Conservation (phyloP, 2,888 invertebrate species). For the Clusia tigrina region DNA sequence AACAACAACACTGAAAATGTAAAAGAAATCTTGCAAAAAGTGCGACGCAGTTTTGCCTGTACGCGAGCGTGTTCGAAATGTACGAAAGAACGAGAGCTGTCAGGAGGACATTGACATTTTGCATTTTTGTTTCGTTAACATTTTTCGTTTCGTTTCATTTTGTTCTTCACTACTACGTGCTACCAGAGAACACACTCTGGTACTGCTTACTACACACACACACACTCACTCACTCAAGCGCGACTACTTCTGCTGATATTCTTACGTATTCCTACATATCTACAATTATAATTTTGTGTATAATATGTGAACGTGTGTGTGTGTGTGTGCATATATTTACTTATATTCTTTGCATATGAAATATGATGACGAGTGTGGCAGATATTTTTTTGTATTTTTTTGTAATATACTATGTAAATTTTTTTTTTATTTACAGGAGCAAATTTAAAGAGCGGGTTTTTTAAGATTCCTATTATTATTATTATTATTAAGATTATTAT, state of each 20-base stretch:
- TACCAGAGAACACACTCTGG: not conserved
- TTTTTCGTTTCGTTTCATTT: slow-evolving; percentile 43
- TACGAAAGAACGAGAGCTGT: slow-evolving; percentile 10
- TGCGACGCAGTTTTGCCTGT: slow-evolving; percentile 50
- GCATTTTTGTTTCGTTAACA: slow-evolving; percentile 58
- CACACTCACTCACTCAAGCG: slow-evolving; percentile 8
- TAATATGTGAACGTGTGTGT: too few species aligned
- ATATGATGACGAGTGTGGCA: slow-evolving; percentile 5
- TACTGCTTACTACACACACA: slow-evolving; percentile 3
- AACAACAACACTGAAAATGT: not conserved
- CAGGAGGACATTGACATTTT: slow-evolving; percentile 62
- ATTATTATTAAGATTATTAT: too few species aligned
- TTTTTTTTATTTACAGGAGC: not conserved
- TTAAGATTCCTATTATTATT: too few species aligned
- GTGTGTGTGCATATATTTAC: too few species aligned
- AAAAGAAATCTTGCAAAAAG: slow-evolving; percentile 39
- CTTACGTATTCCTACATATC: too few species aligned
- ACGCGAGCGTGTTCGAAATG: slow-evolving; percentile 47
- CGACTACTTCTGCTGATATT: too few species aligned
- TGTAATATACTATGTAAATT: too few species aligned
- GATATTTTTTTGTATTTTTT: not conserved
- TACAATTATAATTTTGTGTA: too few species aligned
- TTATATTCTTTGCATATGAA: not conserved
- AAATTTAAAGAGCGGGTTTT: too few species aligned
- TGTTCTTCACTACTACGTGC: slow-evolving; percentile 32